Evolutionary conservation across 2,888 invertebrate species (phyloP), one percentile per base, ranked within the genome.

Genomic region (Cantharis lateralis): DNA sequence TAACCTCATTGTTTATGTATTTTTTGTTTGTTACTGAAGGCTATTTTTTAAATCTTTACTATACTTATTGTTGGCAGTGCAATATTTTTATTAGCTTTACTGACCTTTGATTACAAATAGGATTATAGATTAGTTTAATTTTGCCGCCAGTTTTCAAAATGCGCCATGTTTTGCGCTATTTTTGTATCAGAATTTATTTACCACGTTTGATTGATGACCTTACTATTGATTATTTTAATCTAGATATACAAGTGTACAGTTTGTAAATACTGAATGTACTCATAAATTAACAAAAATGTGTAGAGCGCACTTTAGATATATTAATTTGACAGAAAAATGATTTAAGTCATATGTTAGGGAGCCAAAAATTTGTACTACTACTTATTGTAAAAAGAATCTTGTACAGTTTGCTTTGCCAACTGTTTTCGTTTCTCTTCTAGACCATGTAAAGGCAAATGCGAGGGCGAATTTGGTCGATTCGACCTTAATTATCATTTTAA

Each of bases 71-170:
- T 16, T n/a, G 24, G 28, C 16, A 15, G 77, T 77, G 77, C 77
- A 77, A 77, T 77, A 77, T 62, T 32, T 28, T 20, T 20, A 69
- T 20, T 20, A 69, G 77, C 77, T 77, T 77, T 77, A 77, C 74
- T 72, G 77, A 77, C 77, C 77, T 74, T 77, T 77, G 77, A 77
- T 77, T 77, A 62, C 74, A 69, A 63, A 69, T 74, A 62, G 48
- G 64, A 64, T 64, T 16, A 48, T 7, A 48, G 5, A 48, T n/a
- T 48, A 48, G n/a, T 48, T 48, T 48, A 48, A 32, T 48, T 48
- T 48, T 48, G 48, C 48, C 48, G 48, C 48, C 48, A 48, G 13
- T 32, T 32, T n/a, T 48, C n/a, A 48, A n/a, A n/a, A 2, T 4
- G n/a, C 48, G 48, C 48, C 48, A 48, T 48, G n/a, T 28, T 28